phyloP scores from a whole-genome alignment of 2,888 invertebrate species.

The Dryobotodes eremita region DNA sequence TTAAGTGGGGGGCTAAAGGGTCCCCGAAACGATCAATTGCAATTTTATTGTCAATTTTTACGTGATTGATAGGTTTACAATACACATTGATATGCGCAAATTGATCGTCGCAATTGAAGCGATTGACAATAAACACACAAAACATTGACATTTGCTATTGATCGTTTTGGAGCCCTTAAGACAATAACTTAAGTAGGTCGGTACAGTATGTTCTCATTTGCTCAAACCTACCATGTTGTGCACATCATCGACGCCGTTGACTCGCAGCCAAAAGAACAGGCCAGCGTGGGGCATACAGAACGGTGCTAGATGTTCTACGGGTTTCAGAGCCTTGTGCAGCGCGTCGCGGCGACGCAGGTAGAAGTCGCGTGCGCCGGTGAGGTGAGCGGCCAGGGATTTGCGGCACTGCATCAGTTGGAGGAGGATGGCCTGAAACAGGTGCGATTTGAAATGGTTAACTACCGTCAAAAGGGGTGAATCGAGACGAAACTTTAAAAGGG shows the following conservation, averaged over 20 bases:
- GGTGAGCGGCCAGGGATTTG: conserved; percentile 91
- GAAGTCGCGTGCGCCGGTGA: conserved; percentile 90
- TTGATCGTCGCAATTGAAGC: too few species aligned
- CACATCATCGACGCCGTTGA: conserved; percentile 93
- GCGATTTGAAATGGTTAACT: not conserved
- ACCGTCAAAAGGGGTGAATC: too few species aligned
- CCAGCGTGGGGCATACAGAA: conserved; percentile 93
- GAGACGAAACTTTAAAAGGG: too few species aligned
- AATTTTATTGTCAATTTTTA: too few species aligned
- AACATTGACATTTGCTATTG: too few species aligned
- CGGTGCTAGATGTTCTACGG: conserved; percentile 91
- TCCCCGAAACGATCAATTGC: too few species aligned
- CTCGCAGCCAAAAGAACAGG: conserved; percentile 95
- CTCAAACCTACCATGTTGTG: conserved; percentile 92
- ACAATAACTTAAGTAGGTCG: too few species aligned
- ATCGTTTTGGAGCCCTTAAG: too few species aligned
- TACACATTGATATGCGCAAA: too few species aligned
- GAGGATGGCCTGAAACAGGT: conserved; percentile 75
- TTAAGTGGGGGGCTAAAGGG: too few species aligned
- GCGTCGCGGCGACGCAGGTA: conserved; percentile 92
- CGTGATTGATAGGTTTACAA: too few species aligned
- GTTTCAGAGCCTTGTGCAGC: conserved; percentile 88
- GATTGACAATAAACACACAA: too few species aligned
- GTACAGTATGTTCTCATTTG: not conserved
- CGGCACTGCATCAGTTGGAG: conserved; percentile 76